Evolutionary conservation across 2,888 invertebrate species (phyloP).

Genomic region (Dusona sp.): DNA sequence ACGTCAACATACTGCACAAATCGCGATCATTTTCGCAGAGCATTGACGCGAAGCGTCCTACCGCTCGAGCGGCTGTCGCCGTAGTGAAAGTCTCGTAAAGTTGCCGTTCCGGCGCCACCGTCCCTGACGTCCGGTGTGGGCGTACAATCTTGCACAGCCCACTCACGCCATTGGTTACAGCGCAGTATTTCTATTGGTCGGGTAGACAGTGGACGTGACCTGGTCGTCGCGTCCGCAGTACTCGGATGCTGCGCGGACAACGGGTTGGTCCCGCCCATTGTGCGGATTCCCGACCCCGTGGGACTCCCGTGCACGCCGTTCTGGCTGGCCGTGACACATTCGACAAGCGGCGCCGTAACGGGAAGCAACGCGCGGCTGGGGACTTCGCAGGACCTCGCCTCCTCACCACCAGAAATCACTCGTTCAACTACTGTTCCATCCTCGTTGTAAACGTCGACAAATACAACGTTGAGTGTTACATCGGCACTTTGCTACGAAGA

Average conservation of each 20-base stretch:
- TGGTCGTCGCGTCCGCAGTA: slow-evolving; percentile 64
- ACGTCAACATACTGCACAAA: background rate
- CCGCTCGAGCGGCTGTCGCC: slow-evolving; percentile 77
- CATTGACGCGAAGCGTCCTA: slow-evolving; percentile 55
- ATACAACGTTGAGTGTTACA: slow-evolving; percentile 44
- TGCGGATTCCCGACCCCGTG: slow-evolving; percentile 80
- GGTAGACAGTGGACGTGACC: slow-evolving; percentile 66
- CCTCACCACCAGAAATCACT: slow-evolving; percentile 67
- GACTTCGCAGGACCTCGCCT: slow-evolving; percentile 78
- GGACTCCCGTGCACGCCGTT: slow-evolving; percentile 82
- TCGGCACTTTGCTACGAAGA: slow-evolving; percentile 35
- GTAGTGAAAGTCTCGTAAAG: slow-evolving; percentile 79
- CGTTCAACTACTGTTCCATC: slow-evolving; percentile 59
- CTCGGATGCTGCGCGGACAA: slow-evolving; percentile 69
- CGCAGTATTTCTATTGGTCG: slow-evolving; percentile 67
- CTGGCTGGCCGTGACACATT: slow-evolving; percentile 84
- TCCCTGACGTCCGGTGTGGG: slow-evolving; percentile 71
- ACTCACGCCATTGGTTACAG: slow-evolving; percentile 58
- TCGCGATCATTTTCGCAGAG: slow-evolving; percentile 59
- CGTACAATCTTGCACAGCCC: slow-evolving; percentile 59
- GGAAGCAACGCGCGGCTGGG: slow-evolving; percentile 85
- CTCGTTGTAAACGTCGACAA: slow-evolving; percentile 58
- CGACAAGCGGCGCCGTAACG: slow-evolving; percentile 85
- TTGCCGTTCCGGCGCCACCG: slow-evolving; percentile 81
- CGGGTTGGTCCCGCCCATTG: slow-evolving; percentile 65